A percentile compares a stretch with the other conserved stretches of the same genome.
Evolutionary conservation across 2,888 invertebrate genomes (phyloP).

Genomic region (Cacoxenus indagator): DNA sequence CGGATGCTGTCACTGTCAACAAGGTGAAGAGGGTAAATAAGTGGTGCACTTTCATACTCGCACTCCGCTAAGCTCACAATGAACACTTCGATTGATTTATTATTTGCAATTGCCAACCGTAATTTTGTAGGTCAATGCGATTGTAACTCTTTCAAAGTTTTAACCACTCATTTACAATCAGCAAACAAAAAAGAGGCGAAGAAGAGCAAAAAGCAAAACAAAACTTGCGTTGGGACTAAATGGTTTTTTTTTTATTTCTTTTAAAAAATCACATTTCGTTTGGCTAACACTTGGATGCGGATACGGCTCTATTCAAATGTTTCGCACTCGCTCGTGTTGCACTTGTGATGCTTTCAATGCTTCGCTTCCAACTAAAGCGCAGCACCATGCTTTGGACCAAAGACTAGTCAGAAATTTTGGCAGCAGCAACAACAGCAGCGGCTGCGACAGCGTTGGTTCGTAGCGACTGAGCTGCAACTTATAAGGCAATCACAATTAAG

Average conservation of each 20-base stretch:
- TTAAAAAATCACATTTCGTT: conserved; percentile 3
- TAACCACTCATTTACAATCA: conserved; percentile 5
- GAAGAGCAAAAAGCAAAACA: no score
- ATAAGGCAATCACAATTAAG: no score
- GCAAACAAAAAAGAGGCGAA: neutral
- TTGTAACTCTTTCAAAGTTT: conserved; percentile 11
- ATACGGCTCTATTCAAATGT: neutral
- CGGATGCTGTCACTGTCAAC: conserved; percentile 33
- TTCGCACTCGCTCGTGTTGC: neutral
- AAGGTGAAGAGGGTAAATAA: conserved; percentile 26
- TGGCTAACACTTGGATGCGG: neutral
- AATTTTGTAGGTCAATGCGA: conserved; percentile 15
- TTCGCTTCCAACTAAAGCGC: conserved; percentile 10
- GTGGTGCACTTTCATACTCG: conserved; percentile 43
- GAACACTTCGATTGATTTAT: neutral
- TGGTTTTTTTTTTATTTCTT: neutral
- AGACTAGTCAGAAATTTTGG: conserved; percentile 5
- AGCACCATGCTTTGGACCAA: conserved; percentile 5
- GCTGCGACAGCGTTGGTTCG: neutral
- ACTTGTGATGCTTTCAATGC: conserved; percentile 13
- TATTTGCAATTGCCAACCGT: neutral
- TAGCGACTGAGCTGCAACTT: no score
- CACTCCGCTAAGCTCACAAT: conserved; percentile 29
- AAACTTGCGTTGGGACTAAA: neutral
- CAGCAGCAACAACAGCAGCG: no score